These are phyloP conservation scores for Pachypeltis micranthus DNA, from an alignment of 1,140 invertebrate species.

Conservation along the genomic window DNA sequence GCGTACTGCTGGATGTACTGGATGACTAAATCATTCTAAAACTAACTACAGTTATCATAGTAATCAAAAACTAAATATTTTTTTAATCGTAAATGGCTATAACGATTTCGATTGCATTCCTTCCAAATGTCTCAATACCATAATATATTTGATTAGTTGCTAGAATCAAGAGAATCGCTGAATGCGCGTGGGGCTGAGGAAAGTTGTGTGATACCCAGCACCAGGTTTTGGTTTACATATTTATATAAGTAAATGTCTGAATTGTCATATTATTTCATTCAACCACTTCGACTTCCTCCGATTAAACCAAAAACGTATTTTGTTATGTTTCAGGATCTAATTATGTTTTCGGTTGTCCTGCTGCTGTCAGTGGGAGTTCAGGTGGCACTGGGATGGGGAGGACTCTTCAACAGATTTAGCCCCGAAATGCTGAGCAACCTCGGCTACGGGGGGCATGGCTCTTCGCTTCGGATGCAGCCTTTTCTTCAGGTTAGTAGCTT, in stretches of 20 bases:
- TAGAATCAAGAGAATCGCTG: neutral
- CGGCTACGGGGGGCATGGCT: conserved; percentile 54
- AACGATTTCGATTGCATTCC: no score
- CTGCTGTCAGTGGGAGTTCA: conserved; percentile 14
- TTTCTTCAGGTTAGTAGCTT: conserved; percentile 45
- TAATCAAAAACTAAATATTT: no score
- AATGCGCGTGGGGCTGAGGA: neutral
- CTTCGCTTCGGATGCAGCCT: conserved; percentile 39
- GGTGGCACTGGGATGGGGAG: conserved; percentile 56
- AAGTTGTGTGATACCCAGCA: neutral
- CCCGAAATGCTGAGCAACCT: conserved; percentile 71
- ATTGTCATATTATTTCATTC: neutral
- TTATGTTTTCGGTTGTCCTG: conserved; percentile 25
- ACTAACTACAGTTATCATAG: no score
- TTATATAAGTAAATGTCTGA: neutral
- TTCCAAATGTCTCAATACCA: no score
- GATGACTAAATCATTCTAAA: no score
- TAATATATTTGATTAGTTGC: neutral
- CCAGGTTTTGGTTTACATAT: neutral
- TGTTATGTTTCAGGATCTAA: conserved; percentile 1
- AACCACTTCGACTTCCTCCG: neutral
- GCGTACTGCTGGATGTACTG: no score
- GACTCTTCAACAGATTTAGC: conserved; percentile 71
- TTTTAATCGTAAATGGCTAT: no score
- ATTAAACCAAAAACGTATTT: neutral